These are phyloP conservation scores for Tachina grossa DNA, from an alignment of 2,888 invertebrate species.

Conservation along the genomic window DNA sequence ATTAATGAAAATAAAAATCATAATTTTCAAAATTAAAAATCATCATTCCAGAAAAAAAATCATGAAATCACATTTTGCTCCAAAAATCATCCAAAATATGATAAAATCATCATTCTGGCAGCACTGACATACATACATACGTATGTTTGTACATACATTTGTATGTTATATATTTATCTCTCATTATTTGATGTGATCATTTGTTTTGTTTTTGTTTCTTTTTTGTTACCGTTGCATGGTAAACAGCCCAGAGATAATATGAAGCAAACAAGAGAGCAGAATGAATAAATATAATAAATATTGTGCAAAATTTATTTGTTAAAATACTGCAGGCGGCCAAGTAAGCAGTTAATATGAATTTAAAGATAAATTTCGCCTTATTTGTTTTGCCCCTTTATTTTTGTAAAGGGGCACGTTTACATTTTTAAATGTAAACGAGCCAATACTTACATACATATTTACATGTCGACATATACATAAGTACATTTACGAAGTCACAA, in stretches of 20 bases:
- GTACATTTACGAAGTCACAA: too few relatives aligned
- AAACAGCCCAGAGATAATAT: neutral
- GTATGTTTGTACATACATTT: neutral
- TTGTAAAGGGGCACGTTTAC: too few relatives aligned
- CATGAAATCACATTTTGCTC: too few relatives aligned
- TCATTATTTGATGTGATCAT: neutral
- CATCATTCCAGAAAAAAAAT: too few relatives aligned
- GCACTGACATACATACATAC: neutral
- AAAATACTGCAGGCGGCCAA: conserved; percentile 2
- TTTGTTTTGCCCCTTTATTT: conserved; percentile 9
- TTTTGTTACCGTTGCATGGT: neutral
- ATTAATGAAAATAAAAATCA: too few relatives aligned
- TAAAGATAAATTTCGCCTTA: neutral
- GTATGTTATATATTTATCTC: neutral
- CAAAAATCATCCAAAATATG: too few relatives aligned
- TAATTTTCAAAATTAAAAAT: too few relatives aligned
- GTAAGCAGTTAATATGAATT: neutral
- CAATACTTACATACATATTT: too few relatives aligned
- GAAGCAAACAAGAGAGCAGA: neutral
- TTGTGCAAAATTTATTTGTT: conserved; percentile 2
- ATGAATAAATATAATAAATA: neutral
- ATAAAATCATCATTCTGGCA: too few relatives aligned
- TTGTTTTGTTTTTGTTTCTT: too few relatives aligned
- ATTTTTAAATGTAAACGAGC: too few relatives aligned
- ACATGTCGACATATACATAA: too few relatives aligned